phyloP scores from a whole-genome alignment of 2,888 invertebrate species.

The Stegophylla sp. region DNA sequence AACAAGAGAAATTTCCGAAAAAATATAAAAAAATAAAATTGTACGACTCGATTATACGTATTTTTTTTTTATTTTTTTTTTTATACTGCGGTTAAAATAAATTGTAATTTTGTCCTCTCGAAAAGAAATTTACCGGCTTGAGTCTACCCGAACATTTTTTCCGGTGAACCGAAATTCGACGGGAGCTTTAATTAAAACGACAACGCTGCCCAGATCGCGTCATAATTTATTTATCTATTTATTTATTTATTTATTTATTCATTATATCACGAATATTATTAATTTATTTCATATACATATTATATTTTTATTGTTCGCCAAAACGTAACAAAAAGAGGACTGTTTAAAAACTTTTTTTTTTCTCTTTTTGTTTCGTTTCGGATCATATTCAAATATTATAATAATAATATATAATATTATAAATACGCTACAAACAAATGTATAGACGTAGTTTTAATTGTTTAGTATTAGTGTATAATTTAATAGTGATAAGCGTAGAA shows the following conservation, averaged over 20 bases:
- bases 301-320: background rate
- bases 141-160: no score
- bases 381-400: background rate
- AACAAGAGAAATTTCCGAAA: no score
- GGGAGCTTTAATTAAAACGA: background rate
- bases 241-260: background rate
- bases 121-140: no score
- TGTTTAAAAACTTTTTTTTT: conserved; percentile 18
- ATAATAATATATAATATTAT: background rate
- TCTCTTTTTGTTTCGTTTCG: conserved; percentile 57
- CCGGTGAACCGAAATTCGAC: background rate
- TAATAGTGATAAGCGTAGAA: background rate
- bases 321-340: conserved; percentile 58
- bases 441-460: conserved; percentile 31
- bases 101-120: no score
- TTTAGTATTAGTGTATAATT: background rate
- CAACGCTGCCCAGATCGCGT: background rate
- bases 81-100: no score
- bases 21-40: no score
- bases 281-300: background rate
- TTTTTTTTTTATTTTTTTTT: no score
- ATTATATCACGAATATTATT: no score
- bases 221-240: conserved; percentile 3
- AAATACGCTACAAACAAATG: conserved; percentile 1
- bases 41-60: no score